Conservation (phyloP, 1,140 invertebrate genomes). For the Drosophila obscura region DNA sequence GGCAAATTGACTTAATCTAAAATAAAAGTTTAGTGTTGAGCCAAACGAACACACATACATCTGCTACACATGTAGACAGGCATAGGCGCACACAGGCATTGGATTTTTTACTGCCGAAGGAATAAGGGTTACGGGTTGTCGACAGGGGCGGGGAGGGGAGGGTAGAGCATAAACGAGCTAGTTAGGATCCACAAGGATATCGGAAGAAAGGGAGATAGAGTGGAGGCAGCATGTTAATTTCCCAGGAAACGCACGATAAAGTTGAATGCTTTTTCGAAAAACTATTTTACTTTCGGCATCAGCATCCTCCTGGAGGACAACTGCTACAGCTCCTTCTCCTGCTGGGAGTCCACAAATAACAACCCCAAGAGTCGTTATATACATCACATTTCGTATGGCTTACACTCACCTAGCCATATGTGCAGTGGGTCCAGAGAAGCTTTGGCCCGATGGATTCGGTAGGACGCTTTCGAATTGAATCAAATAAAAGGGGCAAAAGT, state of each 20-base stretch:
- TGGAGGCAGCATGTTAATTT: slow-evolving; percentile 71
- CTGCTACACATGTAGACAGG: too few relatives aligned
- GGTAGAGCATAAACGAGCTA: slow-evolving; percentile 36
- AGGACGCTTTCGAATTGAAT: slow-evolving; percentile 46
- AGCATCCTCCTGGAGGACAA: background rate
- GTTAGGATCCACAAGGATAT: slow-evolving; percentile 26
- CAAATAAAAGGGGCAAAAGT: slow-evolving; percentile 63
- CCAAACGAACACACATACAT: slow-evolving; percentile 35
- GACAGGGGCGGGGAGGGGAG: slow-evolving; percentile 9
- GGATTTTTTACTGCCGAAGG: slow-evolving; percentile 49
- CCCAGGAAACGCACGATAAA: slow-evolving; percentile 81
- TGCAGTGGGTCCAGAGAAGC: background rate
- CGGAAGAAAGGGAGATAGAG: background rate
- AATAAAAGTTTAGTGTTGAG: slow-evolving; percentile 77
- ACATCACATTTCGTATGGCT: slow-evolving; percentile 59
- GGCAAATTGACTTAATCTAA: slow-evolving; percentile 81
- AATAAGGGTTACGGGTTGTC: background rate
- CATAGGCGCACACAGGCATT: slow-evolving; percentile 44
- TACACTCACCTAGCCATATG: slow-evolving; percentile 12
- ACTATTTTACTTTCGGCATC: slow-evolving; percentile 63
- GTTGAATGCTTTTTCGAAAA: slow-evolving; percentile 78
- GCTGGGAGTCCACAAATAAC: slow-evolving; percentile 23
- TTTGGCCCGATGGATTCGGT: background rate
- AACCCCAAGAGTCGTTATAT: slow-evolving; percentile 60
- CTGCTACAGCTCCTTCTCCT: background rate